Evolutionary conservation across 2,888 invertebrate genomes (phyloP).

Genomic region (Sinohyriopsis cumingii): DNA sequence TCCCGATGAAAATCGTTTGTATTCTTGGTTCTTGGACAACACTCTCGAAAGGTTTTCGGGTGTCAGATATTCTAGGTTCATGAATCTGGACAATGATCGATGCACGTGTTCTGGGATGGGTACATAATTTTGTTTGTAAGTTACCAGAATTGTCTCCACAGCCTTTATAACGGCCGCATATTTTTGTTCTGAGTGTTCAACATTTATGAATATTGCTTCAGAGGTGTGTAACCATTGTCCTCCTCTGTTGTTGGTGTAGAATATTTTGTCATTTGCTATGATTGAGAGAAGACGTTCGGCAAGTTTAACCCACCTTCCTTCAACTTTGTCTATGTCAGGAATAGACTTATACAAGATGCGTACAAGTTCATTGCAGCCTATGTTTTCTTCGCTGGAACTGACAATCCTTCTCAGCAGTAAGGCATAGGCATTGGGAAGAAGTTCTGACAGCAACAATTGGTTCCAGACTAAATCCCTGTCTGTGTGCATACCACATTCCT

Average conservation of each 20-base stretch:
- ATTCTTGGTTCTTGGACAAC: too few species aligned
- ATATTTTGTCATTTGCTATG: slow-evolving; percentile 4
- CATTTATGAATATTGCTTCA: slow-evolving; percentile 1
- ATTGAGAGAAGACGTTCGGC: slow-evolving; percentile 12
- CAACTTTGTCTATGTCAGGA: slow-evolving; percentile 21
- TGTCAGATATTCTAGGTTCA: too few species aligned
- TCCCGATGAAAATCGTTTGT: too few species aligned
- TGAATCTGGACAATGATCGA: too few species aligned
- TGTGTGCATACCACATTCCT: slow-evolving; percentile 16
- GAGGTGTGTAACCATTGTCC: slow-evolving; percentile 18
- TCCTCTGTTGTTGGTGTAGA: slow-evolving; percentile 12
- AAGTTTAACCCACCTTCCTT: slow-evolving; percentile 41
- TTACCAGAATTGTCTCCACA: too few species aligned
- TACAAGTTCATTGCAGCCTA: slow-evolving; percentile 8
- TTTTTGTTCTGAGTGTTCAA: too few species aligned
- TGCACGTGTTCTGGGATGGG: too few species aligned
- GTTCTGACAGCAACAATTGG: slow-evolving; percentile 51
- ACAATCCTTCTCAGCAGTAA: slow-evolving; percentile 34
- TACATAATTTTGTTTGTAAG: too few species aligned
- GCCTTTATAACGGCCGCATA: too few species aligned
- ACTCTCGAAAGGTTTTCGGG: too few species aligned
- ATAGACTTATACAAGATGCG: slow-evolving; percentile 21
- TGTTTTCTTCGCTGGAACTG: slow-evolving; percentile 2
- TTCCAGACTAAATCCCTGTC: slow-evolving; percentile 63
- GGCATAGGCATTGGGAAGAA: slow-evolving; percentile 50